These are phyloP conservation scores for Scrobipalpa costella DNA, from an alignment of 2,888 invertebrate genomes.

Conservation along the genomic window DNA sequence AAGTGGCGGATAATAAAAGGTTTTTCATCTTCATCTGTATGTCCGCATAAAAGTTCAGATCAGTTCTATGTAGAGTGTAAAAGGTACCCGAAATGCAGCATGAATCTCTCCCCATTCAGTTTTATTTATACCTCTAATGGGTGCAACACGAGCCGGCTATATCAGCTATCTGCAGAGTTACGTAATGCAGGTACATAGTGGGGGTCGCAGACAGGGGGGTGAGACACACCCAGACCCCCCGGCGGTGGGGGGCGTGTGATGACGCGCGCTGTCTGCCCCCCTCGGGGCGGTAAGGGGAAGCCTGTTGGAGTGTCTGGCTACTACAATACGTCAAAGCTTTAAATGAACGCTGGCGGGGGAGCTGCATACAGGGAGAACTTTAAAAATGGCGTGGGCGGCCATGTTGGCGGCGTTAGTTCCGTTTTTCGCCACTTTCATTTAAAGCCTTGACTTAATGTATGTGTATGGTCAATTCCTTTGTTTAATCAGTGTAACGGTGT, in stretches of 20 bases:
- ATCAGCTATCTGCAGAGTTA: constrained; percentile 53
- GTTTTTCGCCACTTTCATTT: too few relatives aligned
- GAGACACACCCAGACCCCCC: constrained; percentile 37
- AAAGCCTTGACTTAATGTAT: too few relatives aligned
- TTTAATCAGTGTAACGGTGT: background rate
- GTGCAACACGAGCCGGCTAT: constrained; percentile 16
- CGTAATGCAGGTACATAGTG: constrained; percentile 60
- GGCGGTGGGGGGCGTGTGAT: constrained; percentile 37
- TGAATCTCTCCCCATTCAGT: constrained; percentile 4
- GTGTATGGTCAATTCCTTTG: constrained; percentile 12
- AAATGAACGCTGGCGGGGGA: too few relatives aligned
- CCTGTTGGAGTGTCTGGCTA: constrained; percentile 7
- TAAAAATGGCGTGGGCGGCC: too few relatives aligned
- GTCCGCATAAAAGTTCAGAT: too few relatives aligned
- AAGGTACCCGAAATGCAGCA: too few relatives aligned
- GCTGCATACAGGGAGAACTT: too few relatives aligned
- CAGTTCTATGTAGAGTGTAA: too few relatives aligned
- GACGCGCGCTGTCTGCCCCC: constrained; percentile 52
- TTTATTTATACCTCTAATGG: constrained; percentile 15
- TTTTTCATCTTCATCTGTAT: too few relatives aligned
- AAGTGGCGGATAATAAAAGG: too few relatives aligned
- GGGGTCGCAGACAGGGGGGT: constrained; percentile 7
- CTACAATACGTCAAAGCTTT: too few relatives aligned
- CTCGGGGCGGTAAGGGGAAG: constrained; percentile 26
- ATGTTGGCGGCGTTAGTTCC: too few relatives aligned